Base-by-base conservation (phyloP, 2,797 vertebrate species). In the Tenualosa thibaudeaui region DNA sequence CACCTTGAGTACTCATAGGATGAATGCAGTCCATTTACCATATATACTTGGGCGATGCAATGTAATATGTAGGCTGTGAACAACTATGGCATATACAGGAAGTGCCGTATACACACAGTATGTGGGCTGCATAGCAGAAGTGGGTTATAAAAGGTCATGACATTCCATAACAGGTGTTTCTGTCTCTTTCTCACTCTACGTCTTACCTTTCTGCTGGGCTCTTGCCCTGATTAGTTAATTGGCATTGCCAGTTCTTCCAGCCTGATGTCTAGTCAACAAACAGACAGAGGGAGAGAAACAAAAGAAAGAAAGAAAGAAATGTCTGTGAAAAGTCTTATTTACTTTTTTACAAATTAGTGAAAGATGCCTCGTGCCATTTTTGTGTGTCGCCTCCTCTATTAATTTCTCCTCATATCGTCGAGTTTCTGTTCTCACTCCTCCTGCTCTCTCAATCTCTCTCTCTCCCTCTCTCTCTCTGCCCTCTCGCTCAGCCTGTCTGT, bases 191-290 rank as follows among this genome's bases (percentile, higher is more conserved):
- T 31, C 4, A 49, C 46, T 8, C 46, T 49, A 31, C 31, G 1
- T 31, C 31, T 49, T 0, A 49, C 46, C 46, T 49, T 49, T 49
- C 46, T 49, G 46, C 71, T 83, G 84, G 75, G 31, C 31, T 31
- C 31, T 31, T 31, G 31, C 31, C 31, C 31, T 31, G 31, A 31
- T 31, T 31, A 31, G 31, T 83, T 85, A 85, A 88, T 89, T 89
- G 86, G 86, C 84, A 89, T 88, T 89, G 86, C 88, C 85, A 86
- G 53, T 60, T 86, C 81, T 84, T 84, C 68, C 86, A 83, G 81
- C 83, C 85, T 85, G 88, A 83, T 85, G 84, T 89, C 87, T 82
- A 15, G 46, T 37, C 54, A 54, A 10, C 89, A 88, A 84, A 86
- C 40, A 86, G 84, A 85, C 81, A 83, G 83, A 82, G 60, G 53